Evolutionary conservation across 2,888 invertebrate genomes (phyloP), one percentile per base, ranked within the genome.

Genomic region (Amaurobius ferox): DNA sequence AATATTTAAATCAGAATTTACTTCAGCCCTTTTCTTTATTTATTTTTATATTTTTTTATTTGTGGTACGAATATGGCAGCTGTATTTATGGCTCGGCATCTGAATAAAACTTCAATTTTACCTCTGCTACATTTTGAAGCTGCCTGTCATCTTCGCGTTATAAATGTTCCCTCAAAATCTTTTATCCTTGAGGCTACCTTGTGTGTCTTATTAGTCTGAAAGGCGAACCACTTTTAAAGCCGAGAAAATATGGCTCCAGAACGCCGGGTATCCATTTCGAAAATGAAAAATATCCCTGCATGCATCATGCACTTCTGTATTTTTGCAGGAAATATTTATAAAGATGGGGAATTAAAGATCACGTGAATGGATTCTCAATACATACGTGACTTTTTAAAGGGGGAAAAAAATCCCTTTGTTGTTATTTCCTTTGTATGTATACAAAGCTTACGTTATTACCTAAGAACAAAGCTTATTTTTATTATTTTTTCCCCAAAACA

Each of bases 401-500:
- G 9, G 16, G 9, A 44, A 44, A 44, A 44, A 44, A 55, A n/a
- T 3, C 3, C 3, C 16, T 23, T 55, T 11, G 3, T 13, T 55
- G 23, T n/a, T 55, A 55, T 55, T 55, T 55, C 23, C 55, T 55
- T 55, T 23, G 23, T 23, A 55, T 55, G 23, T 55, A 55, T 55
- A 55, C 55, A 23, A 55, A 55, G 23, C 23, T 11, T 55, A 1
- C 23, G 55, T 55, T 55, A 55, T 55, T 55, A 55, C 23, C 55
- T 55, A 1, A n/a, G 23, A 55, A 55, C 3, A 23, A 23, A 44
- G 2, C 23, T 55, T 55, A 16, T 55, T 23, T 55, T 55, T 55
- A 16, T 55, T 23, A 6, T 23, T 23, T 55, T 55, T 44, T 16
- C n/a, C n/a, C 16, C 44, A 7, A 16, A 44, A 9, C 44, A 11